These are phyloP conservation scores for Metaphire vulgaris DNA, from an alignment of 1,140 invertebrate species.

Conservation along the genomic window DNA sequence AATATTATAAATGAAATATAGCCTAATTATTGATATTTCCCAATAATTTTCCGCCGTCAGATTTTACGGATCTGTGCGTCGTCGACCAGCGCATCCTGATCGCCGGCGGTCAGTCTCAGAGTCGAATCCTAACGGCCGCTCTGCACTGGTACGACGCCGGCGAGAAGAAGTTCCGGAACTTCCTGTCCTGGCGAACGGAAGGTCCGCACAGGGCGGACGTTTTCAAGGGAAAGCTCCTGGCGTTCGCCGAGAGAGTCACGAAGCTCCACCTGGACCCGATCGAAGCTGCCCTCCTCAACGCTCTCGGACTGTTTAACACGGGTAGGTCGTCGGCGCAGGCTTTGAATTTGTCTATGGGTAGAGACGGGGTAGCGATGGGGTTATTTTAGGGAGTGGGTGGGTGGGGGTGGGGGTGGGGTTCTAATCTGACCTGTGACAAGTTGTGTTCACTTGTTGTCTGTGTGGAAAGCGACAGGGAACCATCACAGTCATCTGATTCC, in stretches of 20 bases:
- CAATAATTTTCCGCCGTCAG: too few relatives aligned
- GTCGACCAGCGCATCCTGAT: slow-evolving; percentile 16
- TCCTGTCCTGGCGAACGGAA: slow-evolving; percentile 2
- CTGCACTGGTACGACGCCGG: slow-evolving; percentile 20
- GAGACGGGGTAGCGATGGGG: too few relatives aligned
- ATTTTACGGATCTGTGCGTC: slow-evolving; percentile 6
- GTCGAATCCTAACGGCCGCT: slow-evolving; percentile 24
- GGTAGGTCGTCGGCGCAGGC: too few relatives aligned
- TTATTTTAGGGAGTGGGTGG: too few relatives aligned
- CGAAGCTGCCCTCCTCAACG: slow-evolving; percentile 22
- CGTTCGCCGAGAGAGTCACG: not conserved
- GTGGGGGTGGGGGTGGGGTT: too few relatives aligned
- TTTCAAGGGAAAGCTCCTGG: slow-evolving; percentile 3
- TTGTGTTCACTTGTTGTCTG: too few relatives aligned
- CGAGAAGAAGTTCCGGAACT: slow-evolving; percentile 17
- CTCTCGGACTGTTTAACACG: slow-evolving; percentile 4
- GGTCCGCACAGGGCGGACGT: not conserved
- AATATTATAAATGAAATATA: too few relatives aligned
- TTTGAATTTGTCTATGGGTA: too few relatives aligned
- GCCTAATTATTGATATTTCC: too few relatives aligned
- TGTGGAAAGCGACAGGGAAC: too few relatives aligned
- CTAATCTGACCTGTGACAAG: too few relatives aligned
- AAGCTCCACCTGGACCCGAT: slow-evolving; percentile 6
- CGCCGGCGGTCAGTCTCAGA: slow-evolving; percentile 16
- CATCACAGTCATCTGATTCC: too few relatives aligned